Conservation (phyloP, 2,888 invertebrate species). For the Latrodectus elegans region DNA sequence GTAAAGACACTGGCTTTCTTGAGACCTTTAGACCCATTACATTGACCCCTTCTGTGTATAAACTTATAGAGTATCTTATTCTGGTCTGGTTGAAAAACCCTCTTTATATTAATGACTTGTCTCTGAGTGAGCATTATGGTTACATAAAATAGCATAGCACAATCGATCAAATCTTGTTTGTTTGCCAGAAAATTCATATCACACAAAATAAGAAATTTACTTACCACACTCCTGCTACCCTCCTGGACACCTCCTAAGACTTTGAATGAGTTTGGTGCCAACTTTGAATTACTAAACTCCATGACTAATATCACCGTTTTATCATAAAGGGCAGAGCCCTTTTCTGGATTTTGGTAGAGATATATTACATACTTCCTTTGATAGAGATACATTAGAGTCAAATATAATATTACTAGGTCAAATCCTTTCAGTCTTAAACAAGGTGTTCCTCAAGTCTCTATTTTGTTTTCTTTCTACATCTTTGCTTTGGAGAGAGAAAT, state of each 20-base stretch:
- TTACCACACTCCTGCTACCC: background rate
- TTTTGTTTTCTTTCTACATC: background rate
- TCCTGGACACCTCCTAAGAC: background rate
- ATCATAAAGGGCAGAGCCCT: background rate
- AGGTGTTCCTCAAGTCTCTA: background rate
- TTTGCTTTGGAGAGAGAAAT: no score
- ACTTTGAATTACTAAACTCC: background rate
- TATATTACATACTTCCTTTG: constrained; percentile 1
- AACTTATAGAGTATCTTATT: constrained; percentile 12
- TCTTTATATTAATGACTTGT: background rate
- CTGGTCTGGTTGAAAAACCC: background rate
- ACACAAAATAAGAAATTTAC: constrained; percentile 12
- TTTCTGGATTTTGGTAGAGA: background rate
- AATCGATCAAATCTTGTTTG: no score
- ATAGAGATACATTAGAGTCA: background rate
- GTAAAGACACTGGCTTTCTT: background rate
- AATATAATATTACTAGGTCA: background rate
- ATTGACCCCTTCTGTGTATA: background rate
- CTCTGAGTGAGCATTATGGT: no score
- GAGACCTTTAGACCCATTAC: constrained; percentile 11
- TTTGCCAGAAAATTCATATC: background rate
- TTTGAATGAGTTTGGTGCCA: constrained; percentile 11
- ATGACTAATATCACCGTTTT: no score
- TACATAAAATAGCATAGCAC: no score
- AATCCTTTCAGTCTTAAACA: background rate